Evolutionary conservation across 2,113 vertebrate species (phyloP).

Genomic region (Hyperopisus bebe): DNA sequence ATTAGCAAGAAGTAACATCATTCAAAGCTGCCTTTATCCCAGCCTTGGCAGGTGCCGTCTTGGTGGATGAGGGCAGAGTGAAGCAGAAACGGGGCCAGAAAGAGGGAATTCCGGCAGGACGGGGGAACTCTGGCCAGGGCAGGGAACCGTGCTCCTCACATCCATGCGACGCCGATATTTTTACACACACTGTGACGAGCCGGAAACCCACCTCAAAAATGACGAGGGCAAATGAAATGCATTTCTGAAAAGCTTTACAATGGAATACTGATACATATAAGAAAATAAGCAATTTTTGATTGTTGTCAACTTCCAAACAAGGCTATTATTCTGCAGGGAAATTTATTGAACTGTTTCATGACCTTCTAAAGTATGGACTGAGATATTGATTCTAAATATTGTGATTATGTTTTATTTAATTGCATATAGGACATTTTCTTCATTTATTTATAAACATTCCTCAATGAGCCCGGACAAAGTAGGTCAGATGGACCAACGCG

Average conservation of each 20-base stretch:
- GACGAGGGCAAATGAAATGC: background rate
- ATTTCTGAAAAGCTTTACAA: background rate
- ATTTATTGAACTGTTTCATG: background rate
- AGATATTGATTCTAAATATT: slow-evolving; percentile 3
- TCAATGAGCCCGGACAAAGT: background rate
- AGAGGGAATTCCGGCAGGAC: background rate
- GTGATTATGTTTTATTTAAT: background rate
- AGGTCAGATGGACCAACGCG: background rate
- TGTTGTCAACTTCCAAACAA: background rate
- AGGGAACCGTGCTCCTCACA: background rate
- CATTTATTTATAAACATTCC: background rate
- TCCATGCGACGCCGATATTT: background rate
- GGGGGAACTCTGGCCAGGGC: background rate
- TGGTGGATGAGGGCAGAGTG: background rate
- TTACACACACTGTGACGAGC: background rate
- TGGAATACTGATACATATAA: background rate
- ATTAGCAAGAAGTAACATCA: slow-evolving; percentile 72
- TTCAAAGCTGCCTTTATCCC: slow-evolving; percentile 72
- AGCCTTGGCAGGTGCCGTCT: slow-evolving; percentile 35
- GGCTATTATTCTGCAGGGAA: background rate
- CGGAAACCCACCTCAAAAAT: background rate
- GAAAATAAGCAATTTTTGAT: background rate
- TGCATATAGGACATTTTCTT: slow-evolving; percentile 8
- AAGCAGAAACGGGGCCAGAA: background rate
- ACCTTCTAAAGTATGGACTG: background rate